Evolutionary conservation across 2,113 vertebrate species (phyloP).

Genomic region (Rhea americana): DNA sequence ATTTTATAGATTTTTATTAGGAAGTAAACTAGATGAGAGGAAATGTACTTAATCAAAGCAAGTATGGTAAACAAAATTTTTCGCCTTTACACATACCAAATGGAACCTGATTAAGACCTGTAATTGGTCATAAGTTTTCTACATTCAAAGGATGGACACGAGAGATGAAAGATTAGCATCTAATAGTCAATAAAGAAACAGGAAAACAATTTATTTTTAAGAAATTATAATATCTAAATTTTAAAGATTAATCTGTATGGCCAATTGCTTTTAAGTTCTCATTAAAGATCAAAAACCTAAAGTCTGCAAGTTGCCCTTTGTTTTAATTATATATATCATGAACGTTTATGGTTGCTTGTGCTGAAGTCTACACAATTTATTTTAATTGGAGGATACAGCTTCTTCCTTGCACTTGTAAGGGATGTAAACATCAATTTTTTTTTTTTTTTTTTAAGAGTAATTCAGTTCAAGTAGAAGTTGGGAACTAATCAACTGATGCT

Average conservation of each 20-base stretch:
- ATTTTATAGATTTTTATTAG: neutral
- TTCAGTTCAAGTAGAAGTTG: rapidly evolving
- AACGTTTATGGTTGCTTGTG: neutral
- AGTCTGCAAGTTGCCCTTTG: neutral
- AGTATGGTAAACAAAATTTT: neutral
- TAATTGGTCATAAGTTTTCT: neutral
- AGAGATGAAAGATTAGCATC: neutral
- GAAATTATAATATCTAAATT: neutral
- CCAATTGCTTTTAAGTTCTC: no score
- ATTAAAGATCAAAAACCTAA: neutral
- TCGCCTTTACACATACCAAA: neutral
- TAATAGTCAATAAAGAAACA: neutral
- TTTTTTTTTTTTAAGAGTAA: neutral
- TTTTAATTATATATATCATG: neutral
- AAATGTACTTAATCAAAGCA: no score
- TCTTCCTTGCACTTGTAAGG: neutral
- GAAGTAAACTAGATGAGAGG: neutral
- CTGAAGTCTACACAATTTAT: no score
- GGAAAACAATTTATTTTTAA: neutral
- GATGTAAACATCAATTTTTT: neutral
- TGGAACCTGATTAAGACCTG: neutral
- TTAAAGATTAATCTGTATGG: neutral
- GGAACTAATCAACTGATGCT: rapidly evolving
- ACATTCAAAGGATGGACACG: neutral
- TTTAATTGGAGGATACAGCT: no score